These are phyloP conservation scores for Drosophila parvula DNA, from an alignment of 1,140 invertebrate species.

Conservation along the genomic window DNA sequence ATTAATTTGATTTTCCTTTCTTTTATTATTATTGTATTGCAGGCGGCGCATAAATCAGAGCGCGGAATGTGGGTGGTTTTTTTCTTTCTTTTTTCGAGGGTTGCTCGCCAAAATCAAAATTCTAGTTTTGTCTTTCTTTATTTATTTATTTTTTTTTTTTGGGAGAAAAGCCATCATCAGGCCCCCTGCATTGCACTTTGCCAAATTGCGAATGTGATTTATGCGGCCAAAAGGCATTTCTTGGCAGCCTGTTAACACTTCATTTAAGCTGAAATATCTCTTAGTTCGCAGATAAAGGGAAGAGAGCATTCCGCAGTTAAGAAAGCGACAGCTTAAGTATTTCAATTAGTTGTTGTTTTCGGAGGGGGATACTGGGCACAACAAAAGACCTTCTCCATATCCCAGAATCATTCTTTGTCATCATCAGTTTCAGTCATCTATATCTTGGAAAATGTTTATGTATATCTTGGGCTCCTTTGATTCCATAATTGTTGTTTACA, in stretches of 20 bases:
- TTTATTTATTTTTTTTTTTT: neutral
- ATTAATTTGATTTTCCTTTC: conserved; percentile 48
- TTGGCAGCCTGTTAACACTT: conserved; percentile 67
- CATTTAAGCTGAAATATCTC: conserved; percentile 62
- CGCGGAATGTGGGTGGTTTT: conserved; percentile 20
- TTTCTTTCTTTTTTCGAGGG: conserved; percentile 14
- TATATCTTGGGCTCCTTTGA: no score
- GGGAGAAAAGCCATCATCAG: neutral
- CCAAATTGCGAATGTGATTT: conserved; percentile 76
- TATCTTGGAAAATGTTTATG: no score
- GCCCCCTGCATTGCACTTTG: conserved; percentile 59
- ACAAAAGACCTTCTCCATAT: no score
- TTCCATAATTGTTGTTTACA: conserved; percentile 75
- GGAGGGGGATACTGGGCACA: no score
- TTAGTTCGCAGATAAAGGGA: conserved; percentile 3
- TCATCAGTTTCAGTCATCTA: no score
- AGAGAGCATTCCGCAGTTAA: conserved; percentile 7
- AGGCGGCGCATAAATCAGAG: conserved; percentile 62
- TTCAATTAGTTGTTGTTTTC: conserved; percentile 42
- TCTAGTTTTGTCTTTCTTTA: conserved; percentile 7
- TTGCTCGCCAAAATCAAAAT: conserved; percentile 37
- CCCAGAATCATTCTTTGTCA: no score
- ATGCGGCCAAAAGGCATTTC: conserved; percentile 39
- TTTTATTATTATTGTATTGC: conserved; percentile 37
- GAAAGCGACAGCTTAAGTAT: conserved; percentile 19